Base-by-base conservation (phyloP, 1,140 invertebrate species). In the Bombus huntii region DNA sequence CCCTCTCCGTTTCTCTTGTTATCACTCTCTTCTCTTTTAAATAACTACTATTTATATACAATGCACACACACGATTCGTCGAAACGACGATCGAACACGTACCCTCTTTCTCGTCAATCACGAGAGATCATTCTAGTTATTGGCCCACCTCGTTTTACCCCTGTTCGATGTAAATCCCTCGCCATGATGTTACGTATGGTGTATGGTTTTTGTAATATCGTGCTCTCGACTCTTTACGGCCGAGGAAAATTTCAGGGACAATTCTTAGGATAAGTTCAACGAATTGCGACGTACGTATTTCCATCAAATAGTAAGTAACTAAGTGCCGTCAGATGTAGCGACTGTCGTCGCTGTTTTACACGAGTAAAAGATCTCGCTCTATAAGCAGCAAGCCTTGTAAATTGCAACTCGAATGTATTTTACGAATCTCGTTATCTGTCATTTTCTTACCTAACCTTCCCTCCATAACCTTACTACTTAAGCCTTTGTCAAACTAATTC, bases 1-100 rank as follows among this genome's bases (percentile, higher is more conserved):
- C 18, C 62, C 13, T 62, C 28, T 28, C 3, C 22, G 0, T 59
- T 39, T 76, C 62, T 53, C 77, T 8, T 42, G 3, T 44, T 15
- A 34, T 9, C 37, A n/a, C 6, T 9, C 18, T 13, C 15, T 18
- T 62, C 39, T 28, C 28, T 62, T 91, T 91, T 92, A 91, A 92
- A 92, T 93, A 92, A 91, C 88, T 93, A 92, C 31, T 75, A 57
- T 91, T 88, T 93, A 93, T 93, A 12, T 92, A 92, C 93, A 93
- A 90, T 91, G 90, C 89, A 89, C 88, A 92, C 72, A 91, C 70
- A 57, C 85, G 73, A 70, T 13, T 77, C 81, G 73, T 83, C 57
- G 39, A 66, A 66, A 31, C 18, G 57, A 77, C 86, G 59, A 84
- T 80, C 66, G 70, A 85, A 79, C 76, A 68, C 57, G 66, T 83